These are phyloP conservation scores for Adelges cooleyi DNA, from an alignment of 1,140 invertebrate genomes.

Conservation along the genomic window DNA sequence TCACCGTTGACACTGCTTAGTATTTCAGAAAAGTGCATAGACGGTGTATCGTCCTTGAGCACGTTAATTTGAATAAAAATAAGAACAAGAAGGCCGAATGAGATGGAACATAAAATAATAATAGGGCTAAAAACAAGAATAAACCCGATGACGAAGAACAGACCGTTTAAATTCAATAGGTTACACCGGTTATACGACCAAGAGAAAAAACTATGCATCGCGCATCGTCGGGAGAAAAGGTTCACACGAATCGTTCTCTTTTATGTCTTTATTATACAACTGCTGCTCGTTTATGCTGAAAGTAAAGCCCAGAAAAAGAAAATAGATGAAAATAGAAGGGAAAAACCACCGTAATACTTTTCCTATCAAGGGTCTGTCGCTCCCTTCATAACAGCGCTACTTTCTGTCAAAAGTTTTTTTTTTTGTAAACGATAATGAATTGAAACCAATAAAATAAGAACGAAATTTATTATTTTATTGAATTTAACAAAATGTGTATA, in stretches of 20 bases:
- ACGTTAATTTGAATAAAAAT: too few species aligned
- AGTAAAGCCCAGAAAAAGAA: neutral
- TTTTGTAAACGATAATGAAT: conserved; percentile 12
- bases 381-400: conserved; percentile 12
- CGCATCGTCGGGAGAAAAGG: neutral
- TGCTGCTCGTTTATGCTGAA: neutral
- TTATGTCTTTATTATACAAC: conserved; percentile 23
- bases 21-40: too few species aligned
- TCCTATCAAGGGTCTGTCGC: neutral
- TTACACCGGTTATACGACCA: neutral
- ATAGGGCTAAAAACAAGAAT: too few species aligned
- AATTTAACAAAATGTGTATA: neutral
- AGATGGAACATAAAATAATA: too few species aligned
- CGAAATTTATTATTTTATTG: neutral
- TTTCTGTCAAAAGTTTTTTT: conserved; percentile 16
- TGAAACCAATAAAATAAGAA: neutral
- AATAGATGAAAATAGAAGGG: neutral
- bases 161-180: conserved; percentile 10
- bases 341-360: neutral
- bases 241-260: conserved; percentile 20
- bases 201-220: neutral
- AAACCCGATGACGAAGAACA: neutral
- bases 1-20: too few species aligned
- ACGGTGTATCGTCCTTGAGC: too few species aligned
- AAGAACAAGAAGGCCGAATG: too few species aligned